Evolutionary conservation across 2,888 invertebrate species (phyloP).

Genomic region (Hydraecia micacea): DNA sequence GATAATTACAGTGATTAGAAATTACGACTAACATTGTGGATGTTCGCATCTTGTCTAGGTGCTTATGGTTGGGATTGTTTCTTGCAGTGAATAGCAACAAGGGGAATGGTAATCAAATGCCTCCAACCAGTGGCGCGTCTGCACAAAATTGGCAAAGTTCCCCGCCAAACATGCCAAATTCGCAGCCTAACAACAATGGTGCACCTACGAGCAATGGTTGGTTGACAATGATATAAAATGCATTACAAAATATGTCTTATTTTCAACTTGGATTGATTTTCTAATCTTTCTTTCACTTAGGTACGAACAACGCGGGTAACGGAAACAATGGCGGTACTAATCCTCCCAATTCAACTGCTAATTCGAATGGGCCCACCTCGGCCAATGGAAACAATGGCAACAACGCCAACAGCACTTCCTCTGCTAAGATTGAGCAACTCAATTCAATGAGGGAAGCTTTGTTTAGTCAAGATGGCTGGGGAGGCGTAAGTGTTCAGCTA

Average conservation of each 20-base stretch:
- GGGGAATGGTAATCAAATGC: conserved; percentile 84
- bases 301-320: conserved; percentile 83
- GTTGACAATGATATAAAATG: conserved; percentile 56
- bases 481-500: conserved; percentile 92
- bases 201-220: conserved; percentile 86
- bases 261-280: conserved; percentile 27
- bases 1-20: conserved; percentile 64
- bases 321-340: conserved; percentile 87
- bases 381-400: conserved; percentile 86
- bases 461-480: conserved; percentile 98
- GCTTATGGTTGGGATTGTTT: conserved; percentile 69
- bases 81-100: conserved; percentile 89
- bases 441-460: conserved; percentile 97
- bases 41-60: conserved; percentile 47
- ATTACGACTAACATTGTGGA: conserved; percentile 56
- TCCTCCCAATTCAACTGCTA: conserved; percentile 82
- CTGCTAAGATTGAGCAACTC: conserved; percentile 96
- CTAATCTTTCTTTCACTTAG: conserved; percentile 66
- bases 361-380: conserved; percentile 81
- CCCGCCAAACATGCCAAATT: conserved; percentile 86
- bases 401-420: conserved; percentile 90
- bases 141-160: conserved; percentile 86
- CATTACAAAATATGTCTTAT: conserved; percentile 40
- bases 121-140: conserved; percentile 84
- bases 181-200: conserved; percentile 87